Percentiles rank a stretch among this genome's conserved stretches.
phyloP scores from a whole-genome alignment of 92 coral and sea anemone genomes.

The Siderastrea radians region DNA sequence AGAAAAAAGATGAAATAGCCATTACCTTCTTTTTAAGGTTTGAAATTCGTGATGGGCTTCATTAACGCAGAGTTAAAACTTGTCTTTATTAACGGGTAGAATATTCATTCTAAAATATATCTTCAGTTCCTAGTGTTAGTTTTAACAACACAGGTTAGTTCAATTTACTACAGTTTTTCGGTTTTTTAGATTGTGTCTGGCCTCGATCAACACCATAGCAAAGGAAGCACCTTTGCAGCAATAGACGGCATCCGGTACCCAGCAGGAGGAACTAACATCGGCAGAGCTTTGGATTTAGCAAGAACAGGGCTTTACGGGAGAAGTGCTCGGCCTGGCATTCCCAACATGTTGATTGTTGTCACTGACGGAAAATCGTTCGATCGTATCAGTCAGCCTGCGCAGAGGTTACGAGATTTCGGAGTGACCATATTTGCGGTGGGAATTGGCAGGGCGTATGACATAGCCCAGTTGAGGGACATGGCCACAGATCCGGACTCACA shows the following conservation, averaged over 20 bases:
- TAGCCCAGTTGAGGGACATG: conserved; percentile 36
- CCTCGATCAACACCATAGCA: background rate
- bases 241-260: conserved; percentile 32
- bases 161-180: too few relatives aligned
- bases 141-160: too few relatives aligned
- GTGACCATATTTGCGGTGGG: conserved; percentile 68
- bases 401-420: conserved; percentile 50
- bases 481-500: conserved; percentile 25
- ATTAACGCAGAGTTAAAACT: too few relatives aligned
- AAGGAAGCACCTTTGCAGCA: background rate
- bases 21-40: too few relatives aligned
- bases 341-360: conserved; percentile 67
- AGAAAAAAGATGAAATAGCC: too few relatives aligned
- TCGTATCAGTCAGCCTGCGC: conserved; percentile 59
- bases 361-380: conserved; percentile 74
- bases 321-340: conserved; percentile 74
- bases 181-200: too few relatives aligned
- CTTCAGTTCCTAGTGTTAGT: too few relatives aligned
- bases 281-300: conserved; percentile 59
- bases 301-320: conserved; percentile 57
- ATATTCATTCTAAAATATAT: too few relatives aligned
- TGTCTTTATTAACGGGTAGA: too few relatives aligned
- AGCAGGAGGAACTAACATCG: conserved; percentile 49
- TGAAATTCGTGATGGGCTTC: too few relatives aligned
- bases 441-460: conserved; percentile 25